Evolutionary conservation across 2,113 vertebrate species (phyloP).

Genomic region (Thunnus thynnus): DNA sequence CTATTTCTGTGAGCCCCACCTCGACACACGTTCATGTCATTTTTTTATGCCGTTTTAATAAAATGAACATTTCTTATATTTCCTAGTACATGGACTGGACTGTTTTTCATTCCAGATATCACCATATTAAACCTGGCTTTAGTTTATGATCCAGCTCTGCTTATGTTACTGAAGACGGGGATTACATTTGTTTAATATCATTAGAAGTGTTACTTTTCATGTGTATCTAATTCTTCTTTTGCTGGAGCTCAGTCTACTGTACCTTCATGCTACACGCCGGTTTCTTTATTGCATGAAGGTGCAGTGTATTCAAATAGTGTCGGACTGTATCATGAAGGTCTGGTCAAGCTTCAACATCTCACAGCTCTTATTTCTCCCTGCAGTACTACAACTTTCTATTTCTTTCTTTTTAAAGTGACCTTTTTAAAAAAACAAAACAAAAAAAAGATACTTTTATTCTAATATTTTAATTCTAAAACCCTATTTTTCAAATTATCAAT

Average conservation of each 20-base stretch:
- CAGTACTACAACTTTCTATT: too few species aligned
- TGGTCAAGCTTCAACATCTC: neutral
- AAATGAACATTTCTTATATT: constrained; percentile 53
- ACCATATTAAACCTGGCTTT: neutral
- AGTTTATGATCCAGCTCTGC: neutral
- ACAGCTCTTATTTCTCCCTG: neutral
- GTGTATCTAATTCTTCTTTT: neutral
- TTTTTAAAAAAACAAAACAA: too few species aligned
- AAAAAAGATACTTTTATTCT: neutral
- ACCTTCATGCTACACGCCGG: neutral
- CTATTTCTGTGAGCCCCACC: neutral
- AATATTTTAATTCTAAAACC: neutral
- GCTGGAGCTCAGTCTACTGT: neutral
- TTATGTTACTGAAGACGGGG: neutral
- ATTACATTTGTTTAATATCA: neutral
- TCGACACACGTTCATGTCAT: constrained; percentile 12
- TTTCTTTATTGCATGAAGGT: neutral
- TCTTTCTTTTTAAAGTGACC: neutral
- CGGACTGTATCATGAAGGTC: neutral
- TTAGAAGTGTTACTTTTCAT: neutral
- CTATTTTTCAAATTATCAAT: neutral
- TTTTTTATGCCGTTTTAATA: constrained; percentile 59
- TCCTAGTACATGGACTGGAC: neutral
- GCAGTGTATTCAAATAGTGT: neutral
- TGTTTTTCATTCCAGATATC: neutral